Percentiles rank a stretch among this genome's conserved stretches.
phyloP scores from a whole-genome alignment of 1,140 invertebrate genomes.

The Limonius californicus region DNA sequence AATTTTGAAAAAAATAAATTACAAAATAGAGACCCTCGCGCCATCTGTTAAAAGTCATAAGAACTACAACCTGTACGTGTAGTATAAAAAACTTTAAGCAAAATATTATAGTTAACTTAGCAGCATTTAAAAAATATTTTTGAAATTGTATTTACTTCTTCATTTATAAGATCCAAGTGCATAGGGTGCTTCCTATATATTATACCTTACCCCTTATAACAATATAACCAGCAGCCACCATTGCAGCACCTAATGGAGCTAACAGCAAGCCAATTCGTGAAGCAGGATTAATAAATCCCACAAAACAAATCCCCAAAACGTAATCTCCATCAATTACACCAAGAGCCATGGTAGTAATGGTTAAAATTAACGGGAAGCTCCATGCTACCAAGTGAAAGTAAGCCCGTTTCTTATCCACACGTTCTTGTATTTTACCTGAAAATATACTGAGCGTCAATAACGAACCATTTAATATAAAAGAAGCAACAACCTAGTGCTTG shows the following conservation, averaged over 20 bases:
- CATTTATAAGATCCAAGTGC: too few relatives aligned
- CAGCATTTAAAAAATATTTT: slow-evolving; percentile 1
- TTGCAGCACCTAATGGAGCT: slow-evolving; percentile 67
- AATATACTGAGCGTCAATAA: slow-evolving; percentile 42
- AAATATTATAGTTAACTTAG: slow-evolving; percentile 7
- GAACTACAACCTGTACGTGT: too few relatives aligned
- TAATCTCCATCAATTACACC: slow-evolving; percentile 91
- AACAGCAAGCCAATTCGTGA: slow-evolving; percentile 73
- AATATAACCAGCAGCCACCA: slow-evolving; percentile 74
- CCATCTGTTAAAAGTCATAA: too few relatives aligned
- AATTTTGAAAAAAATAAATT: too few relatives aligned
- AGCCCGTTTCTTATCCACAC: slow-evolving; percentile 85
- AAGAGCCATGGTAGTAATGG: slow-evolving; percentile 85
- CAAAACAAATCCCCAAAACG: slow-evolving; percentile 92
- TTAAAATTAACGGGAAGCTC: slow-evolving; percentile 86
- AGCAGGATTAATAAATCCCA: slow-evolving; percentile 75
- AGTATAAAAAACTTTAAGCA: not conserved
- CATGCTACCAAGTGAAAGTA: slow-evolving; percentile 96
- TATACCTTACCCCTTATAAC: slow-evolving; percentile 65
- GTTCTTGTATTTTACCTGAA: slow-evolving; percentile 73
- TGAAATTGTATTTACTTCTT: not conserved
- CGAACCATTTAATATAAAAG: not conserved
- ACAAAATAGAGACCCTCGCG: too few relatives aligned
- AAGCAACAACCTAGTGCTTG: slow-evolving; percentile 63
- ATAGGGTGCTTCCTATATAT: not conserved